Percentiles rank a stretch among this genome's conserved stretches.
phyloP scores from a whole-genome alignment of 2,797 vertebrate genomes.

The Hydrophis major region DNA sequence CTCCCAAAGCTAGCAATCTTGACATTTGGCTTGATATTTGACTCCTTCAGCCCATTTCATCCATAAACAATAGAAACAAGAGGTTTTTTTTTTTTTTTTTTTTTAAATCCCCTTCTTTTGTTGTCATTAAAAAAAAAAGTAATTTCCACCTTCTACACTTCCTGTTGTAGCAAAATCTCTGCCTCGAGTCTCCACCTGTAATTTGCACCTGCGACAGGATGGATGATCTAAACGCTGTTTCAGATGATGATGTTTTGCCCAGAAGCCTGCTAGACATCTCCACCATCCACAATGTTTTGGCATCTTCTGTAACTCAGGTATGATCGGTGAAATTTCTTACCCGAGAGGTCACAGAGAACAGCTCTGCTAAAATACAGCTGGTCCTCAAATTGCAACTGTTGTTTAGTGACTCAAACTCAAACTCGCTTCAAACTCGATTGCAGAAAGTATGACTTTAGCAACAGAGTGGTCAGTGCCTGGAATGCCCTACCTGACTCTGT shows the following conservation, averaged over 20 bases:
- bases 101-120: not conserved
- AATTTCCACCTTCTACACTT: conserved; percentile 52
- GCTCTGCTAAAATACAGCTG: not conserved
- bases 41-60: not conserved
- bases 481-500: too few species aligned
- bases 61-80: not conserved
- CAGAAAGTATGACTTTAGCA: too few species aligned
- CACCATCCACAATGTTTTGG: conserved; percentile 60
- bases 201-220: conserved; percentile 71
- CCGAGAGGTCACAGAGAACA: not conserved
- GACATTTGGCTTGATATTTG: not conserved
- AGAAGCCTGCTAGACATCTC: conserved; percentile 78
- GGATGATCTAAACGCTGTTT: conserved; percentile 76
- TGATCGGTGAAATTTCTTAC: not conserved
- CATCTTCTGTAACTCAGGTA: conserved; percentile 63
- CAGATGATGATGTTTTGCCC: conserved; percentile 79
- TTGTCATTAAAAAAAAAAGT: not conserved
- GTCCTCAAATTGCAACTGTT: too few species aligned
- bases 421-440: too few species aligned
- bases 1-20: not conserved
- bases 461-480: too few species aligned
- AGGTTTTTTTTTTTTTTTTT: not conserved
- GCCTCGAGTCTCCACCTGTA: conserved; percentile 76
- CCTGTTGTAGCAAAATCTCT: conserved; percentile 78
- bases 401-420: too few species aligned